Percentiles rank a stretch among this genome's conserved stretches.
These are phyloP conservation scores for Callipepla californica DNA, from an alignment of 2,113 vertebrate genomes.

Conservation along the genomic window DNA sequence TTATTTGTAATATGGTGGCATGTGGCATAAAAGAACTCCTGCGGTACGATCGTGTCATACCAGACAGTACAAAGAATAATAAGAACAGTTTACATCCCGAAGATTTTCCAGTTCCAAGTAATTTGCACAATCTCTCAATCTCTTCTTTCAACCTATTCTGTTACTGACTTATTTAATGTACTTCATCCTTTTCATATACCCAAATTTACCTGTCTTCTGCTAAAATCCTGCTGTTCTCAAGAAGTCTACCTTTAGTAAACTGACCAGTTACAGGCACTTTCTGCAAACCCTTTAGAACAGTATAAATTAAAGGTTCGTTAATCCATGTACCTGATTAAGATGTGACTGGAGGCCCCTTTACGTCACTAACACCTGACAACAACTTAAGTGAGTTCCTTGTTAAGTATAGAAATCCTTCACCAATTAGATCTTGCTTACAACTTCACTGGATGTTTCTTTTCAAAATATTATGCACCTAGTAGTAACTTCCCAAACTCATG, in stretches of 20 bases:
- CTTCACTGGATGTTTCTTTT: neutral
- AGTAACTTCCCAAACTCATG: neutral
- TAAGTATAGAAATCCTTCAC: neutral
- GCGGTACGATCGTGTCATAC: neutral
- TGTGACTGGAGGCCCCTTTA: neutral
- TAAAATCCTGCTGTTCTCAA: neutral
- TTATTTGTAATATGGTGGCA: neutral
- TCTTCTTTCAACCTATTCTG: neutral
- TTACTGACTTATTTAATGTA: neutral
- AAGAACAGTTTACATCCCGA: neutral
- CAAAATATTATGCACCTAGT: neutral
- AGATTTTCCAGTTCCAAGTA: neutral
- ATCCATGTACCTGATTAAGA: neutral
- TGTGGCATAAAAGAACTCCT: neutral
- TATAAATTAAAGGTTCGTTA: neutral
- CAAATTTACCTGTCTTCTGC: neutral
- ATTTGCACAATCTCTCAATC: neutral
- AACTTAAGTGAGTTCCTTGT: neutral
- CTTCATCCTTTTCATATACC: neutral
- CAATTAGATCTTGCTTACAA: neutral
- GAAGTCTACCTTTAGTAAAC: neutral
- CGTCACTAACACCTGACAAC: neutral
- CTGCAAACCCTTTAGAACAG: neutral
- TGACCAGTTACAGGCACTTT: neutral
- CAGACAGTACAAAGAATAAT: neutral